Evolutionary conservation across 2,797 vertebrate genomes (phyloP).

Genomic region (Siniperca obscura): DNA sequence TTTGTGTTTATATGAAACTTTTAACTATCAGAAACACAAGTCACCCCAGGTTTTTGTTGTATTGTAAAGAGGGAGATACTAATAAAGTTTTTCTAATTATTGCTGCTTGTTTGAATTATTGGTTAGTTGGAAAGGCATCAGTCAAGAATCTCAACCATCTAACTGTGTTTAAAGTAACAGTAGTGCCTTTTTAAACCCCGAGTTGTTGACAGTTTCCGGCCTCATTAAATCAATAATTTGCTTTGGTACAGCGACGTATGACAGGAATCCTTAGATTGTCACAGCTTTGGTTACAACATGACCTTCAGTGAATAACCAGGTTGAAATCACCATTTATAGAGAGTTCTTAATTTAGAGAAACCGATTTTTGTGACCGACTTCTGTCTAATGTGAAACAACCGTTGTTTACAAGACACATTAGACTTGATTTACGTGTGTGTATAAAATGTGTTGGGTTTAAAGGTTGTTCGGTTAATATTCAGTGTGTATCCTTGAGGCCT

Average conservation of each 20-base stretch:
- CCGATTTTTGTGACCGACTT: not conserved
- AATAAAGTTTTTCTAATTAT: constrained; percentile 80
- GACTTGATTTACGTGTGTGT: not conserved
- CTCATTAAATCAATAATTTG: not conserved
- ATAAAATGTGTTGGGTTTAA: not conserved
- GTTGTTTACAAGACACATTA: not conserved
- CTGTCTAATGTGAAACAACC: not conserved
- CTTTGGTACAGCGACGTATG: not conserved
- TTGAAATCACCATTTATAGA: not conserved
- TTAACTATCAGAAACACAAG: constrained; percentile 18
- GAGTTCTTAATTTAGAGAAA: not conserved
- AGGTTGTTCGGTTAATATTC: not conserved
- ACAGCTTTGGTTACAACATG: not conserved
- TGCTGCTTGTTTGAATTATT: constrained; percentile 11
- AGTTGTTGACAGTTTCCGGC: not conserved
- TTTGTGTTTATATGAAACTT: constrained; percentile 27
- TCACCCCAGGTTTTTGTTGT: constrained; percentile 46
- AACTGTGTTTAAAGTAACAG: not conserved
- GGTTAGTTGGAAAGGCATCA: not conserved
- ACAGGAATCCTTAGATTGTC: not conserved
- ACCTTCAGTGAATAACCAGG: not conserved
- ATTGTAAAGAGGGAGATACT: constrained; percentile 49
- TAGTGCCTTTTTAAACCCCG: not conserved
- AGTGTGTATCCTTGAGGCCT: no score
- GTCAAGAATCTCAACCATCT: not conserved